Percentiles rank a stretch among this genome's conserved stretches.
Conservation (phyloP, 53 echinoderm and acorn worm species). For the Henricia sp. region DNA sequence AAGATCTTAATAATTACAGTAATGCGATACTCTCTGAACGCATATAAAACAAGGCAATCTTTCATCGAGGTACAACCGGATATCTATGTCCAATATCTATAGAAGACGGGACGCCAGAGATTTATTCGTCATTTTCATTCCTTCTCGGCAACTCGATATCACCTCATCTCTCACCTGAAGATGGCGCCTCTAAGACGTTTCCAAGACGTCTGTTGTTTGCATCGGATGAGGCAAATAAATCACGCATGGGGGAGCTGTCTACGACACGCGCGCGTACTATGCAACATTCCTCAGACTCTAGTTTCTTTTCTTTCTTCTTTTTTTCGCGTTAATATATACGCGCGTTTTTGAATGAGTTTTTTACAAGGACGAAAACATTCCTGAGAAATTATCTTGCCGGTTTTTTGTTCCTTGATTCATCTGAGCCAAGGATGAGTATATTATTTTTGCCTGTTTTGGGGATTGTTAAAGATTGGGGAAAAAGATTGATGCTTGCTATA, state of each 20-base stretch:
- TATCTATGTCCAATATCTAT: not conserved
- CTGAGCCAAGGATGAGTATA: conserved; percentile 28
- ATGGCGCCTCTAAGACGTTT: no score
- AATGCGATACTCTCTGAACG: no score
- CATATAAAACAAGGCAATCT: conserved; percentile 4
- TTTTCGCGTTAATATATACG: conserved; percentile 12
- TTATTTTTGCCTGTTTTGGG: not conserved
- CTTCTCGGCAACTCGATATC: not conserved
- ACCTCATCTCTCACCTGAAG: conserved; percentile 9
- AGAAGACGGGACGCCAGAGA: not conserved
- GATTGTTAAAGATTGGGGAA: not conserved
- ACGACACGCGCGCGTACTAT: conserved; percentile 1
- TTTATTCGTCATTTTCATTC: not conserved
- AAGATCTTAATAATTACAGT: no score
- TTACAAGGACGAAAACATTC: conserved; percentile 19
- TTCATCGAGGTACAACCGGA: not conserved
- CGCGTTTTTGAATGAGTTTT: not conserved
- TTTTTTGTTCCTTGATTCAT: not conserved
- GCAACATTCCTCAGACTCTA: conserved; percentile 9
- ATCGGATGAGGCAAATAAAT: conserved; percentile 15
- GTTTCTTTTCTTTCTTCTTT: not conserved
- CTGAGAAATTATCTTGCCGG: conserved; percentile 4
- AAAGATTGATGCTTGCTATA: conserved; percentile 55
- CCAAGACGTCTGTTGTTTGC: not conserved
- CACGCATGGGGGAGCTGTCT: not conserved